These are phyloP conservation scores for Pandemis heparana DNA, from an alignment of 2,888 invertebrate genomes.

Conservation along the genomic window DNA sequence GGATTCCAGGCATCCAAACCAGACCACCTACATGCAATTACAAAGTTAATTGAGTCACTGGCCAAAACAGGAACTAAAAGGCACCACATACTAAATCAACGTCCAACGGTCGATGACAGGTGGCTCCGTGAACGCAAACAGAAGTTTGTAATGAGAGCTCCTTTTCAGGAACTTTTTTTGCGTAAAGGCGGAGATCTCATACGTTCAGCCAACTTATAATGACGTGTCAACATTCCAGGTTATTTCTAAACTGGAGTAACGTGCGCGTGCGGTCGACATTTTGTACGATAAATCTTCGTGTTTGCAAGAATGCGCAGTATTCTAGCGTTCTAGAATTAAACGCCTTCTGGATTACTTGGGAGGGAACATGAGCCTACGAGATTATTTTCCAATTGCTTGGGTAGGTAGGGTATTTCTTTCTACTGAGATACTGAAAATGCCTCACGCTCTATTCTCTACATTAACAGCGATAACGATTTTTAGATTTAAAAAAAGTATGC, in stretches of 20 bases:
- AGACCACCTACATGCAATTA: constrained; percentile 21
- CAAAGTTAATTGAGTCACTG: background rate
- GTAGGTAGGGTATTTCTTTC: too few relatives aligned
- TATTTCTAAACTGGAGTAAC: constrained; percentile 63
- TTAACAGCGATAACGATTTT: too few relatives aligned
- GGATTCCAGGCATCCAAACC: constrained; percentile 14
- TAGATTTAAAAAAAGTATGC: too few relatives aligned
- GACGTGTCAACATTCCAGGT: constrained; percentile 65
- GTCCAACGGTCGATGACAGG: background rate
- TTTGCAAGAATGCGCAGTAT: constrained; percentile 4
- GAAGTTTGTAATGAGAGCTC: constrained; percentile 15
- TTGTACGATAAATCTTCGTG: constrained; percentile 17
- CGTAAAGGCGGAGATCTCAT: constrained; percentile 32
- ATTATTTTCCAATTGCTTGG: too few relatives aligned
- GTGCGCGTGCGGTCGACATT: constrained; percentile 21
- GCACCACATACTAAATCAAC: background rate
- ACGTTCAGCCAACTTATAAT: constrained; percentile 39
- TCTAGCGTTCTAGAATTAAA: background rate
- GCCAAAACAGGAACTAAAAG: background rate
- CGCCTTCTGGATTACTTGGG: background rate
- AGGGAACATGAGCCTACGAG: background rate
- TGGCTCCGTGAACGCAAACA: background rate
- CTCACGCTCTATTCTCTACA: too few relatives aligned
- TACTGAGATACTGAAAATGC: too few relatives aligned
- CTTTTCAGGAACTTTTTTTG: constrained; percentile 35